phyloP scores from a whole-genome alignment of 2,888 invertebrate species.

The Masnerella sp. region DNA sequence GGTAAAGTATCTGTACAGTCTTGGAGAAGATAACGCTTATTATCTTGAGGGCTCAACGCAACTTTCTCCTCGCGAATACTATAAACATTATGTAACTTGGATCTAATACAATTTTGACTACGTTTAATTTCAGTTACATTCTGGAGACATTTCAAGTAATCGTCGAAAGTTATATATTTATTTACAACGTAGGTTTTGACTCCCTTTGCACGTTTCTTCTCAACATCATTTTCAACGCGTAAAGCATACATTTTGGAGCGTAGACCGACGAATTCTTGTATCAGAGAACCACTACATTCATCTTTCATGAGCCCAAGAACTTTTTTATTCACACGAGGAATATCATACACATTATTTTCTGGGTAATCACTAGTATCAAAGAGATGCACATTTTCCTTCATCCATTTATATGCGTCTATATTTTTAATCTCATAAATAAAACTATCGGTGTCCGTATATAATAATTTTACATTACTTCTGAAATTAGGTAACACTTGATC shows the following conservation, averaged over 20 bases:
- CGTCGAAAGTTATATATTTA: neutral
- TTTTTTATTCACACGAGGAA: constrained; percentile 61
- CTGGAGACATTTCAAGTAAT: no score
- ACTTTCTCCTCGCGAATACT: no score
- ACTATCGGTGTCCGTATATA: neutral
- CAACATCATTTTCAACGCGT: neutral
- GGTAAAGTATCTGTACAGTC: no score
- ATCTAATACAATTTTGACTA: no score
- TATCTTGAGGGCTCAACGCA: no score
- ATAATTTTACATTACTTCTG: neutral
- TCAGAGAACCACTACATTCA: constrained; percentile 65
- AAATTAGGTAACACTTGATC: constrained; percentile 17
- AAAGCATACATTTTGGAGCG: constrained; percentile 48
- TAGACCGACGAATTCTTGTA: constrained; percentile 64
- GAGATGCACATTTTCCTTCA: neutral
- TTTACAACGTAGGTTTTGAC: neutral
- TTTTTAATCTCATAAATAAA: neutral
- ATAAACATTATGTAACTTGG: no score
- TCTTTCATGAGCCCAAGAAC: constrained; percentile 69
- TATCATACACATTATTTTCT: neutral
- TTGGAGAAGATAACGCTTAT: no score
- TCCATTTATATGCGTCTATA: neutral
- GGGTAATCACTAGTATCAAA: neutral
- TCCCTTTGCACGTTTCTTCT: neutral
- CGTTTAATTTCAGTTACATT: no score